phyloP scores from a whole-genome alignment of 2,797 vertebrate genomes.

The Smutsia temminckii region DNA sequence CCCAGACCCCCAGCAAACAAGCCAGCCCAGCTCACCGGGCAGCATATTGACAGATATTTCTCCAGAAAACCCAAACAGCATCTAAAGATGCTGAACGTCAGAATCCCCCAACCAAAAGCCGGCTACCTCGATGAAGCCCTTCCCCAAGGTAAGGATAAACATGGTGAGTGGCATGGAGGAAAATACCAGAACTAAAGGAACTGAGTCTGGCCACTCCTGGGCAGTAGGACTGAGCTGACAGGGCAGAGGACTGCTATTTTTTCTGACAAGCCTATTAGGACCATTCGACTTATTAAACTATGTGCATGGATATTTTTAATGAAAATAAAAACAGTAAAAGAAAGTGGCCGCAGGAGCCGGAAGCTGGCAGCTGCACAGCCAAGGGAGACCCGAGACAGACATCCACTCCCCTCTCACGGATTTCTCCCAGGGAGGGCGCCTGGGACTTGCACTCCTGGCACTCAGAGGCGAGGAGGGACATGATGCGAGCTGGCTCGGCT shows the following conservation, averaged over 20 bases:
- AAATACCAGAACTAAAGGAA: neutral
- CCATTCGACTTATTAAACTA: neutral
- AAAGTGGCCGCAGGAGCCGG: neutral
- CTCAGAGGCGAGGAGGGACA: neutral
- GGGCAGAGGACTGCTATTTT: neutral
- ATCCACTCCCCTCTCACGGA: fast-evolving
- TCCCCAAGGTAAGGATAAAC: neutral
- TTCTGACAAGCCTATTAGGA: neutral
- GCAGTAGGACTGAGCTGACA: neutral
- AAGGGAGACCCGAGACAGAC: fast-evolving
- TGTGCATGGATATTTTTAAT: neutral
- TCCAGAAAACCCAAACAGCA: fast-evolving
- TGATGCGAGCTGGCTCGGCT: neutral
- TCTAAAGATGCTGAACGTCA: neutral
- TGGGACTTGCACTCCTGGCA: neutral
- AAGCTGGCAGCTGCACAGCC: neutral
- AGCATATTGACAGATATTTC: fast-evolving
- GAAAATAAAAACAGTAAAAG: slow-evolving; percentile 9
- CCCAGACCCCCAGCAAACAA: neutral
- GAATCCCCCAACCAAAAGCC: neutral
- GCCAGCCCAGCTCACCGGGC: neutral
- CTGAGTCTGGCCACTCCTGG: neutral
- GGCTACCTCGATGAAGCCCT: neutral
- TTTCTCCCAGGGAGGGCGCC: neutral
- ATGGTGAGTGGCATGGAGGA: neutral